Base-by-base conservation (phyloP, 2,113 vertebrate genomes). In the Eptatretus burgeri region DNA sequence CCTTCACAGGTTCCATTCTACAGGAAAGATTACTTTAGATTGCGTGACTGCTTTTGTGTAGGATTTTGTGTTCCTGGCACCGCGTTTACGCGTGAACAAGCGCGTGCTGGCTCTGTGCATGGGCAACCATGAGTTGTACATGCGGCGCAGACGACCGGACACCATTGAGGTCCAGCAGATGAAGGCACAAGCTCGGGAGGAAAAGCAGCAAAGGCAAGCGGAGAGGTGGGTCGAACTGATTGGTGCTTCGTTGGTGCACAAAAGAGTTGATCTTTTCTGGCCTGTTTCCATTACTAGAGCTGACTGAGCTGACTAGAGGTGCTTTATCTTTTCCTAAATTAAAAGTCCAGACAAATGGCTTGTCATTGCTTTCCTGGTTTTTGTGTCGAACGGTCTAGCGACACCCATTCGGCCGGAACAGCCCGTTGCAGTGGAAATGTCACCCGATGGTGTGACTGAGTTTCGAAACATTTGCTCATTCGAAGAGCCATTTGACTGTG, bases 81-180 rank as follows among this genome's bases (percentile, higher is more conserved):
- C 87, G 5, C 81, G 85, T 66, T 80, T 96, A 71, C 78, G 85
- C 68, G 91, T 96, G 72, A 96, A 96, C 77, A 96, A 96, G 63
- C 78, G 86, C 2, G 91, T 96, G 65, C 71, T 94, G 75, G 88
- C 89, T 1, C 75, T 96, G 7, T 96, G 89, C 72, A 94, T 96
- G 87, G 89, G 89, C 19, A 94, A 94, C 75, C 89, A 94, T 2
- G 89, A 94, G 72, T 78, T 96, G 67, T 96, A 96, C 67, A 96
- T 96, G 87, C 81, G 86, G 65, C 79, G 86, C 13, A 82, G 85
- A 65, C 91, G 93, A 65, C 86, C 89, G 0, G 89, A 96, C 71
- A 94, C 89, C 69, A 96, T 93, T 1, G 87, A 96, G 69, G 89
- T 96, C 66, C 89, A 96, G 72, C 87, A 96, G 76, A 96, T 96